Evolutionary conservation across 2,888 invertebrate genomes (phyloP), one percentile per base, ranked within the genome.

Genomic region (Brachypalpus laphriformis): DNA sequence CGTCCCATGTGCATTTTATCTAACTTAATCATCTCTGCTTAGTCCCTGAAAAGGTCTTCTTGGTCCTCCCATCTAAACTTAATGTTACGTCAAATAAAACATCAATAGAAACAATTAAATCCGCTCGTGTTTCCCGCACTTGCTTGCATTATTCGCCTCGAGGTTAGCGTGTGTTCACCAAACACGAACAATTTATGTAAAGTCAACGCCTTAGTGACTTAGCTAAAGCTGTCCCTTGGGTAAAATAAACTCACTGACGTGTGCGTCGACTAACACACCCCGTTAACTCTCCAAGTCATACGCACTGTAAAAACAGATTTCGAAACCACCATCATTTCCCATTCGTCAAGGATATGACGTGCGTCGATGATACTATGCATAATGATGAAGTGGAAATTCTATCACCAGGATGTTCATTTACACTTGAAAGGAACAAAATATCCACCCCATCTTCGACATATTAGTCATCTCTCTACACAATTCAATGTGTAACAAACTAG

Each of bases 141-240:
- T 25, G 59, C 61, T 51, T 49, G 40, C 47, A 51, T 61, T 57
- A 9, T 8, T 22, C 51, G 81, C 85, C 81, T 70, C 37, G 34
- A 65, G 85, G 81, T 57, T 28, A 80, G 56, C 63, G 59, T 63
- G 63, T 47, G 42, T 57, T 25, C 65, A 61, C n/a, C 31, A 47
- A 66, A 80, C 75, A 80, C 40, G 61, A 74, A 74, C 37, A 59
- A 74, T 74, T 80, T 85, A 81, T 81, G 81, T 81, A 70, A 85
- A 85, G 70, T 85, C 85, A 81, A 85, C 85, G 81, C 81, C 81
- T 85, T 85, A 71, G 81, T 71, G 85, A 66, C 85, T 85, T 85
- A 81, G 66, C 75, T 76, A 49, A 85, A 85, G 81, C 65, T 85
- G 85, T 85, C 85, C 85, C 85, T 16, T 65, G 85, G 75, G 85